Conservation (phyloP, 2,113 vertebrate genomes). For the Eulemur rufifrons region DNA sequence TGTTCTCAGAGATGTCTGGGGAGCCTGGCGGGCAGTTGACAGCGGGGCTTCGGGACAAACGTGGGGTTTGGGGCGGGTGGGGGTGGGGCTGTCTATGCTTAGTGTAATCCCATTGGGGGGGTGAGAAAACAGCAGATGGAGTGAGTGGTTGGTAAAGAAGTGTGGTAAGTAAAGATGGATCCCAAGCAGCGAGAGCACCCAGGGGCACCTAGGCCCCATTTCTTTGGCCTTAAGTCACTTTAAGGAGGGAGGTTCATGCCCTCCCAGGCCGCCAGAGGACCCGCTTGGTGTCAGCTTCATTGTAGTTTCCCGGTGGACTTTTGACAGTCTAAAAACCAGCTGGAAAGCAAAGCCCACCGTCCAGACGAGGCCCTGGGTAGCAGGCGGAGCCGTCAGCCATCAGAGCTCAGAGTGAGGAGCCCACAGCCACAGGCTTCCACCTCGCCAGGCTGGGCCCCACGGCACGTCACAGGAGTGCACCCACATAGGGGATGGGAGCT, state of each 20-base stretch:
- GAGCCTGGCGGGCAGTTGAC: not conserved
- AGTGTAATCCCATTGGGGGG: not conserved
- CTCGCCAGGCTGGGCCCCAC: not conserved
- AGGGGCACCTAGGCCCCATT: not conserved
- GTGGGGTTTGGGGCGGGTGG: not conserved
- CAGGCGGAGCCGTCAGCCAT: fast-evolving
- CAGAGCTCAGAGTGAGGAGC: not conserved
- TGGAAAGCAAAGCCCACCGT: not conserved
- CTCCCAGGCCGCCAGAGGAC: not conserved
- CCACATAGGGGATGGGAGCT: not conserved
- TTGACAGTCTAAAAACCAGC: not conserved
- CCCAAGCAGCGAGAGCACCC: not conserved
- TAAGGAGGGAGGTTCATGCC: not conserved
- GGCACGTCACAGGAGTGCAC: fast-evolving
- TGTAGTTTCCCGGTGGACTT: not conserved
- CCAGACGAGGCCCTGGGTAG: not conserved
- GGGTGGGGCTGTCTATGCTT: not conserved
- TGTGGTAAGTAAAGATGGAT: not conserved
- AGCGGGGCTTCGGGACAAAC: not conserved
- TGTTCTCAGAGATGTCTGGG: constrained; percentile 19
- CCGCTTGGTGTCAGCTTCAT: not conserved
- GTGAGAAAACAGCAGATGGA: not conserved
- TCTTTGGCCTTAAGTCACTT: not conserved
- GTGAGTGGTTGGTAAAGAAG: not conserved
- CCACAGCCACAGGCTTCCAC: not conserved